A percentile compares a stretch with the other conserved stretches of the same genome.
Evolutionary conservation across 2,797 vertebrate genomes (phyloP).

Genomic region (Sebastes matsubarae): DNA sequence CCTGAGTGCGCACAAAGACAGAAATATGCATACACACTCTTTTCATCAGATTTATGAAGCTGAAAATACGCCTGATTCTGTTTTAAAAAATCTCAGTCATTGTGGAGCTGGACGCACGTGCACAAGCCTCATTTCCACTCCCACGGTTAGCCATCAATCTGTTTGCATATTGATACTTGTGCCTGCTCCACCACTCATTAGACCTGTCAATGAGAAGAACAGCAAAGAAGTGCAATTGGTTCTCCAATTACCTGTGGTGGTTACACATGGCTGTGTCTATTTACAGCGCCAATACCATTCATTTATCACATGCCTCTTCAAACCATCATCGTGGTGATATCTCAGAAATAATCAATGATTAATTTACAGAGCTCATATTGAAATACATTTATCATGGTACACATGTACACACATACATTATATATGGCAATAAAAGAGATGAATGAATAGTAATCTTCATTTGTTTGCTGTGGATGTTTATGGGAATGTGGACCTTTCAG

Average conservation of each 20-base stretch:
- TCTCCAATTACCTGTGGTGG: too few species aligned
- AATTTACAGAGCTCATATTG: too few species aligned
- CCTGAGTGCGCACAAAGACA: background rate
- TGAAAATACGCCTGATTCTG: too few species aligned
- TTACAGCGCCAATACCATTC: background rate
- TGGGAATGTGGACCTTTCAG: background rate
- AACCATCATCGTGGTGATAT: background rate
- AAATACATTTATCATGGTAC: background rate
- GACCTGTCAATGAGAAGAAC: background rate
- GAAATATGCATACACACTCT: background rate
- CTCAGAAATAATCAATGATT: background rate
- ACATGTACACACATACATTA: background rate
- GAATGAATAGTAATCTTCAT: background rate
- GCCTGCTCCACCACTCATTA: background rate
- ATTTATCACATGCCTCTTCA: background rate
- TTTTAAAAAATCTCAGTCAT: too few species aligned
- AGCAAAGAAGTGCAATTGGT: background rate
- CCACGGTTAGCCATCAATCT: background rate
- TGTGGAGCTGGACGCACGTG: background rate
- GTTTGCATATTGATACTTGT: background rate
- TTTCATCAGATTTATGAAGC: background rate
- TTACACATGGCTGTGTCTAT: background rate
- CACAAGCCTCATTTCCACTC: background rate
- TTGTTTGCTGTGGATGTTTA: background rate
- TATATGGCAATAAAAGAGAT: background rate